Conservation (phyloP, 2,113 vertebrate genomes). For the Rhadina sibilatrix region DNA sequence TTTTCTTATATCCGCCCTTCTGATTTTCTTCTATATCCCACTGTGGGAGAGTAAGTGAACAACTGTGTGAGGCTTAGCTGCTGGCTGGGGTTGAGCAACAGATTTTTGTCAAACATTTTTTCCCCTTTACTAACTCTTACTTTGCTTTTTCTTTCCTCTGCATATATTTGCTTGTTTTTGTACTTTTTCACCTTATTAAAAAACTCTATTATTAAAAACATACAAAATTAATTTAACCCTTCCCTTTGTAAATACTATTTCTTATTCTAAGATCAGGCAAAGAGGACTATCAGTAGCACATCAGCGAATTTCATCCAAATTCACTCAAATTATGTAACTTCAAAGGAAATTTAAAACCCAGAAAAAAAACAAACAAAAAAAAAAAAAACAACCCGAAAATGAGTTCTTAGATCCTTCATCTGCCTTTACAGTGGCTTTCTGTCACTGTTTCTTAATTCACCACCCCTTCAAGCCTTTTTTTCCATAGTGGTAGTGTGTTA, state of each 20-base stretch:
- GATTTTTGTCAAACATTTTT: neutral
- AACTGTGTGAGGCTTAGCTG: neutral
- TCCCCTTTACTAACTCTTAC: neutral
- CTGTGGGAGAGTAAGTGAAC: rapidly evolving
- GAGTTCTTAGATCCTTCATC: neutral
- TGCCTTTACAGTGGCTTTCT: neutral
- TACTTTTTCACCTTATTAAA: neutral
- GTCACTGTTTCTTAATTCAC: neutral
- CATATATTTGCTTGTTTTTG: neutral
- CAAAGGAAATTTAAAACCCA: neutral
- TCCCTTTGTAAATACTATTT: neutral
- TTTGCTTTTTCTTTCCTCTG: neutral
- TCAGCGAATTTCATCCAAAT: neutral
- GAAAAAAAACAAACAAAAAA: no score
- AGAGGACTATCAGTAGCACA: neutral
- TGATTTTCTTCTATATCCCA: neutral
- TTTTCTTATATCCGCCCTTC: neutral
- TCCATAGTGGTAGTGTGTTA: no score
- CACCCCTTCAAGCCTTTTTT: neutral
- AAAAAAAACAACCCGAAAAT: no score
- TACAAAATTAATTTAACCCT: neutral
- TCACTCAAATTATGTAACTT: neutral
- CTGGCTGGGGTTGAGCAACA: neutral
- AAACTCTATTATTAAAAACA: neutral
- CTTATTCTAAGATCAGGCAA: neutral